Evolutionary conservation across 2,797 vertebrate species (phyloP).

Genomic region (Sebastes steindachneri): DNA sequence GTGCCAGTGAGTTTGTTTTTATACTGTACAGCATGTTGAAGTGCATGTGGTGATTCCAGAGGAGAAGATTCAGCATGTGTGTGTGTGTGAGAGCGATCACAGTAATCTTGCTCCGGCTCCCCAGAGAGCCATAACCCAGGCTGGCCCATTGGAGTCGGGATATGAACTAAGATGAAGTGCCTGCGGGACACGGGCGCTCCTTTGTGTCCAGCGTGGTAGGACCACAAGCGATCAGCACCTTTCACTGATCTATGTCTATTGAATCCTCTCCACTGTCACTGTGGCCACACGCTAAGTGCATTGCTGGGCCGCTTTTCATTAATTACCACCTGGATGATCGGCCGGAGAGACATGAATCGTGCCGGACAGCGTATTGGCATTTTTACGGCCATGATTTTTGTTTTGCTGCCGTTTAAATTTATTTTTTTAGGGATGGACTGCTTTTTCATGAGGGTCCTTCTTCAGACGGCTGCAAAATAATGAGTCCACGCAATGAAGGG

Average conservation of each 20-base stretch:
- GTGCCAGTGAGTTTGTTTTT: slow-evolving; percentile 1
- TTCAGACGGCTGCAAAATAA: slow-evolving; percentile 34
- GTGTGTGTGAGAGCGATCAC: slow-evolving; percentile 50
- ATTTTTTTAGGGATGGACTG: slow-evolving; percentile 58
- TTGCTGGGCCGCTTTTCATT: slow-evolving; percentile 67
- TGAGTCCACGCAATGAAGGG: slow-evolving; percentile 15
- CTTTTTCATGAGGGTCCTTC: slow-evolving; percentile 59
- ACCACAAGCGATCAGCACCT: slow-evolving; percentile 62
- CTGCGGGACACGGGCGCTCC: slow-evolving; percentile 60
- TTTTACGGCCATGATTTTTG: slow-evolving; percentile 82
- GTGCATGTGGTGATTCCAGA: slow-evolving; percentile 13
- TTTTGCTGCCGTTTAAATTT: slow-evolving; percentile 80
- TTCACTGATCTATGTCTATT: slow-evolving; percentile 79
- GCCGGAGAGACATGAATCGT: slow-evolving; percentile 69
- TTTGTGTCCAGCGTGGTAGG: slow-evolving; percentile 72
- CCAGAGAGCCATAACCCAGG: slow-evolving; percentile 66
- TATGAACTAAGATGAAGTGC: slow-evolving; percentile 79
- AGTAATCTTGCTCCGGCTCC: slow-evolving; percentile 66
- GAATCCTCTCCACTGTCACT: slow-evolving; percentile 71
- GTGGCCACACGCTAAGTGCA: slow-evolving; percentile 58
- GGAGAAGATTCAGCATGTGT: background rate
- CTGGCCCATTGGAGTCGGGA: slow-evolving; percentile 51
- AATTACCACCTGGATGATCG: slow-evolving; percentile 69
- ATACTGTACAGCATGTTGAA: background rate
- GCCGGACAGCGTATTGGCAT: slow-evolving; percentile 76